A percentile compares a stretch with the other conserved stretches of the same genome.
Evolutionary conservation across 53 echinoderm and acorn worm genomes (phyloP).

Genomic region (Echinometra lucunter): DNA sequence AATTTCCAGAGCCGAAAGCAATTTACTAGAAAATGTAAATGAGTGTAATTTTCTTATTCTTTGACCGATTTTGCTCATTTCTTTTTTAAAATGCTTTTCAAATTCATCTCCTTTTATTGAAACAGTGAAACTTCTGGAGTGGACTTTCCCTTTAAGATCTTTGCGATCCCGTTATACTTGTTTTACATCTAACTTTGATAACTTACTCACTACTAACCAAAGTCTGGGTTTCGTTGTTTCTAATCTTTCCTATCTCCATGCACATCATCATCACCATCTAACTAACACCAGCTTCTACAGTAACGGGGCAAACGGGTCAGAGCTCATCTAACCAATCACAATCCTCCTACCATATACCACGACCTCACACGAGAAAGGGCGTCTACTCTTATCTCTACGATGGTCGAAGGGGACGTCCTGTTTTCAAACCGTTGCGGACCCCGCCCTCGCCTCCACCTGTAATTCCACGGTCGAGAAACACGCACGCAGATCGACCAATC

Average conservation of each 20-base stretch:
- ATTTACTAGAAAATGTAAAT: too few species aligned
- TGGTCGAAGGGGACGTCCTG: constrained; percentile 55
- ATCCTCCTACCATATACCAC: constrained; percentile 54
- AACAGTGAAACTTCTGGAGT: background rate
- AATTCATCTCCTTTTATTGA: too few species aligned
- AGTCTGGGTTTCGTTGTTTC: background rate
- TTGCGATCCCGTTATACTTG: background rate
- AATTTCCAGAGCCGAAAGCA: too few species aligned
- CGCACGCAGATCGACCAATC: constrained; percentile 21
- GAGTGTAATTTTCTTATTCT: too few species aligned
- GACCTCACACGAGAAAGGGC: constrained; percentile 59
- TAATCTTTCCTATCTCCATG: background rate
- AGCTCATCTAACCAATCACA: constrained; percentile 57
- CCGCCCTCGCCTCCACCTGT: constrained; percentile 65
- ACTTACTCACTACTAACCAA: background rate
- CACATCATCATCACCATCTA: constrained; percentile 26
- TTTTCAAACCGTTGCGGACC: constrained; percentile 55
- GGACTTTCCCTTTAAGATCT: background rate
- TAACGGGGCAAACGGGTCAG: background rate
- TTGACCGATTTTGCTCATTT: too few species aligned
- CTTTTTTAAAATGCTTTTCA: too few species aligned
- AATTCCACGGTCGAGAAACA: constrained; percentile 19
- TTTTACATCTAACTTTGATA: constrained; percentile 16
- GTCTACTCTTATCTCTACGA: constrained; percentile 67
- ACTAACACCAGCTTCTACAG: constrained; percentile 52